Percentiles rank a stretch among this genome's conserved stretches.
These are phyloP conservation scores for Drosophila persimilis DNA, from an alignment of 1,140 invertebrate species.

Conservation along the genomic window DNA sequence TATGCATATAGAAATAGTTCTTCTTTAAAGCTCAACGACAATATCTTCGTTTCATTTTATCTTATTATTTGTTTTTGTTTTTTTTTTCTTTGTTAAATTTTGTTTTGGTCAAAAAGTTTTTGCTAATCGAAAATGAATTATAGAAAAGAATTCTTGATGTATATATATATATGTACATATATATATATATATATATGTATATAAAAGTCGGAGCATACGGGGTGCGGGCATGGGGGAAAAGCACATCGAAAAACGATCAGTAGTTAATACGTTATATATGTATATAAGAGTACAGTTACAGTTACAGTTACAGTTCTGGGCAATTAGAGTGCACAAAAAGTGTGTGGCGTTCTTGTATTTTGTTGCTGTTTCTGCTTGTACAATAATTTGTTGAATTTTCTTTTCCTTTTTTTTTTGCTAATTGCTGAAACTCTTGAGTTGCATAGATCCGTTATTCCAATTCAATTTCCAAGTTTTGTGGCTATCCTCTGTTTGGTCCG, in stretches of 20 bases:
- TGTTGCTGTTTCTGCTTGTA: slow-evolving; percentile 14
- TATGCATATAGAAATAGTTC: too few species aligned
- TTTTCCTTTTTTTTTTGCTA: slow-evolving; percentile 1
- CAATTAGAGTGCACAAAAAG: slow-evolving; percentile 49
- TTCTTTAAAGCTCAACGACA: slow-evolving; percentile 53
- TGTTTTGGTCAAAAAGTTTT: slow-evolving; percentile 42
- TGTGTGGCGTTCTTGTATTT: slow-evolving; percentile 13
- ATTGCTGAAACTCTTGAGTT: slow-evolving; percentile 67
- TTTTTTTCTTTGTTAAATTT: too few species aligned
- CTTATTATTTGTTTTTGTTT: slow-evolving; percentile 10
- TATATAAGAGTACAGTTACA: slow-evolving; percentile 46
- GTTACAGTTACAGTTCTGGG: slow-evolving; percentile 25
- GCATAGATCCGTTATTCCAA: slow-evolving; percentile 41
- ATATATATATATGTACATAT: slow-evolving; percentile 5
- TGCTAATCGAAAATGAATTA: slow-evolving; percentile 35
- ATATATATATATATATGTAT: slow-evolving; percentile 27
- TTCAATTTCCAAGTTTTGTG: slow-evolving; percentile 5
- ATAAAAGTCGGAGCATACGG: slow-evolving; percentile 58
- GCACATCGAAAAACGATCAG: slow-evolving; percentile 61
- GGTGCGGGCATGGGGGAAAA: slow-evolving; percentile 28
- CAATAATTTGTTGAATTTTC: slow-evolving; percentile 28
- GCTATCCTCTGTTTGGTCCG: slow-evolving; percentile 35
- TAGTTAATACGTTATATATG: slow-evolving; percentile 46
- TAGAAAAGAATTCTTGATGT: slow-evolving; percentile 35
- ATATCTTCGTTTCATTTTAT: slow-evolving; percentile 2